Evolutionary conservation across 1,140 invertebrate genomes (phyloP).

Genomic region (Geopemphigus sp.): DNA sequence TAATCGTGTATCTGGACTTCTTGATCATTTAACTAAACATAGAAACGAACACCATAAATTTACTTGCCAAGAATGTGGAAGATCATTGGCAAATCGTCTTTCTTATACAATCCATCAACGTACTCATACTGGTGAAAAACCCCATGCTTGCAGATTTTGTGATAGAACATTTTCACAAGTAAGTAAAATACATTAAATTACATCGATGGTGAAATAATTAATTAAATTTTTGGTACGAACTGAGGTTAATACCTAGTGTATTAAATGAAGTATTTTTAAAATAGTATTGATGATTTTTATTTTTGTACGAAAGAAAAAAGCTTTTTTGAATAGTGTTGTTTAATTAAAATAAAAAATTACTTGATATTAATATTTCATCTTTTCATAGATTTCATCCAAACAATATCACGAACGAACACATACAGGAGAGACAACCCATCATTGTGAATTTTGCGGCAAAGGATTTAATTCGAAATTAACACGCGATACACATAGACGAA

Average conservation of each 20-base stretch:
- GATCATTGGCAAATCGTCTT: constrained; percentile 38
- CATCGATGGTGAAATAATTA: too few species aligned
- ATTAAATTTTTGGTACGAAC: too few species aligned
- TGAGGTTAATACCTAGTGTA: too few species aligned
- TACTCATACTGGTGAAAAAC: constrained; percentile 64
- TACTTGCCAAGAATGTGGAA: constrained; percentile 47
- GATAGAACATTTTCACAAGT: constrained; percentile 65
- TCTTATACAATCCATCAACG: constrained; percentile 56
- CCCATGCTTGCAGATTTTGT: constrained; percentile 63
- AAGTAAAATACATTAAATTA: background rate
- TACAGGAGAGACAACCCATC: constrained; percentile 57
- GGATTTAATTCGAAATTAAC: constrained; percentile 53
- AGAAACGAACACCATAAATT: constrained; percentile 31
- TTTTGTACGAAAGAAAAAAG: too few species aligned
- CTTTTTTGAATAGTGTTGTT: too few species aligned
- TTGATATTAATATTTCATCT: background rate
- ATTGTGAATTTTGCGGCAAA: constrained; percentile 56
- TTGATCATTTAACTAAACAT: constrained; percentile 49
- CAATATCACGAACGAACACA: constrained; percentile 59
- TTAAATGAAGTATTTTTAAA: too few species aligned
- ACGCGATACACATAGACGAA: constrained; percentile 41
- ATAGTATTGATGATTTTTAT: too few species aligned
- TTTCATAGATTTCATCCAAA: constrained; percentile 61
- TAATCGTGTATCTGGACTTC: constrained; percentile 23
- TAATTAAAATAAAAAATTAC: too few species aligned